These are phyloP conservation scores for Dendrocopos noguchii DNA, from an alignment of 2,113 vertebrate genomes.

Conservation along the genomic window DNA sequence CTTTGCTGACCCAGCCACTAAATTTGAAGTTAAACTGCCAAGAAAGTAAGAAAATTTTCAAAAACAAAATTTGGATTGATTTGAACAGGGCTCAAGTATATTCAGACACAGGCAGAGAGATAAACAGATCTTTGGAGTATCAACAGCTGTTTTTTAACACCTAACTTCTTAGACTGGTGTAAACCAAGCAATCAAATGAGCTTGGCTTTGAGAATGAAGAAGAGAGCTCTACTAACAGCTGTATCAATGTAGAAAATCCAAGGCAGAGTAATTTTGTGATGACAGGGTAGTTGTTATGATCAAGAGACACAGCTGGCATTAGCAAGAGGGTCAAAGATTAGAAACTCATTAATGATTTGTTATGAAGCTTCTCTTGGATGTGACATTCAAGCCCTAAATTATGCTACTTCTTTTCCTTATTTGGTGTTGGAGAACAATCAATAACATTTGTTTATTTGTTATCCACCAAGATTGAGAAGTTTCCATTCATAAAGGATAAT, in stretches of 20 bases:
- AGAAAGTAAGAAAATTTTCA: background rate
- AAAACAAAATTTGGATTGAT: background rate
- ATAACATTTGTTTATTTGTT: constrained; percentile 43
- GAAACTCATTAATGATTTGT: constrained; percentile 21
- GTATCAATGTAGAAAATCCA: constrained; percentile 3
- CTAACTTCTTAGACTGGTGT: background rate
- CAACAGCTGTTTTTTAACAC: background rate
- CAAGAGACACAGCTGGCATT: background rate
- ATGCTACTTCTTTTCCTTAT: constrained; percentile 56
- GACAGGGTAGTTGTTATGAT: background rate
- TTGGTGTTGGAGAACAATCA: constrained; percentile 36
- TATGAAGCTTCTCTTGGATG: constrained; percentile 24
- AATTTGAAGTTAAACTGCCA: background rate
- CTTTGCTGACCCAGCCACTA: background rate
- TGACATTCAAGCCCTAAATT: background rate
- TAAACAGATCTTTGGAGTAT: background rate
- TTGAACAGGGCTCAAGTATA: background rate
- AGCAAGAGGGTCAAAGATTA: constrained; percentile 22
- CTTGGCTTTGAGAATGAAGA: background rate
- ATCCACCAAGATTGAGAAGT: constrained; percentile 42
- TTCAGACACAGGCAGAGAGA: background rate
- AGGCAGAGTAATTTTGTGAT: background rate
- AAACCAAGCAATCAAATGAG: background rate
- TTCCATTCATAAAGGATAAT: constrained; percentile 47
- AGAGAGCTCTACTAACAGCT: background rate